A percentile compares a stretch with the other conserved stretches of the same genome.
Evolutionary conservation across 2,888 invertebrate species (phyloP).

Genomic region (Cristatella mucedo): DNA sequence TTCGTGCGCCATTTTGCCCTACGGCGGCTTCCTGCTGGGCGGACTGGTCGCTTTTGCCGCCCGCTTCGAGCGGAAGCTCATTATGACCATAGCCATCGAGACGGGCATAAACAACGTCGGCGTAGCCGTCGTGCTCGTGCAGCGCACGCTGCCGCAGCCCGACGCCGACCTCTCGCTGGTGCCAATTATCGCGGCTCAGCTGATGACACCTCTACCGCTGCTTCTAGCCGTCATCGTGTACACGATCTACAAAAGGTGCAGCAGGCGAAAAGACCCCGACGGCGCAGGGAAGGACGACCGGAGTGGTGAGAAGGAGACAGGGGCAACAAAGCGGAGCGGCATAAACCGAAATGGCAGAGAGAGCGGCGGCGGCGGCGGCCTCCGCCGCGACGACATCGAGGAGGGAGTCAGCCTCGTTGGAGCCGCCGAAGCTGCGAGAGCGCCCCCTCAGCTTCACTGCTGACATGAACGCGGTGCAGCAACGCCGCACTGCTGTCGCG

Average conservation of each 20-base stretch:
- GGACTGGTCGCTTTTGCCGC: conserved; percentile 19
- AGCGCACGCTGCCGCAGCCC: conserved; percentile 64
- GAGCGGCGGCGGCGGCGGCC: too few species aligned
- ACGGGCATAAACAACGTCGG: conserved; percentile 75
- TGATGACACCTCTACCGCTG: conserved; percentile 27
- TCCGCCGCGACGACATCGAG: too few species aligned
- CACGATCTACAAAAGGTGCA: conserved; percentile 17
- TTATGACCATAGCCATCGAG: conserved; percentile 43
- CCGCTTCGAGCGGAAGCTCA: conserved; percentile 20
- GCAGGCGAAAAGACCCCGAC: too few species aligned
- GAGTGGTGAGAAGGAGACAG: too few species aligned
- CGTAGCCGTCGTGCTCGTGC: conserved; percentile 68
- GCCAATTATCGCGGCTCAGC: conserved; percentile 16
- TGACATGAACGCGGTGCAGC: too few species aligned
- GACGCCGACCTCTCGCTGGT: conserved; percentile 67
- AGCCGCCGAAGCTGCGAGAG: too few species aligned
- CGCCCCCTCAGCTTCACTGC: too few species aligned
- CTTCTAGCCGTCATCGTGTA: conserved; percentile 18
- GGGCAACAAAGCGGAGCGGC: too few species aligned
- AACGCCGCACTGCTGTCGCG: too few species aligned
- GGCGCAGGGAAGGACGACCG: too few species aligned
- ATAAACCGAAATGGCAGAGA: too few species aligned
- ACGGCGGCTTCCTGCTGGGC: conserved; percentile 27
- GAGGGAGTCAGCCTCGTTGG: too few species aligned
- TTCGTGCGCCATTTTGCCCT: conserved; percentile 27